Base-by-base conservation (phyloP, 2,888 invertebrate species). In the Clivina fossor region DNA sequence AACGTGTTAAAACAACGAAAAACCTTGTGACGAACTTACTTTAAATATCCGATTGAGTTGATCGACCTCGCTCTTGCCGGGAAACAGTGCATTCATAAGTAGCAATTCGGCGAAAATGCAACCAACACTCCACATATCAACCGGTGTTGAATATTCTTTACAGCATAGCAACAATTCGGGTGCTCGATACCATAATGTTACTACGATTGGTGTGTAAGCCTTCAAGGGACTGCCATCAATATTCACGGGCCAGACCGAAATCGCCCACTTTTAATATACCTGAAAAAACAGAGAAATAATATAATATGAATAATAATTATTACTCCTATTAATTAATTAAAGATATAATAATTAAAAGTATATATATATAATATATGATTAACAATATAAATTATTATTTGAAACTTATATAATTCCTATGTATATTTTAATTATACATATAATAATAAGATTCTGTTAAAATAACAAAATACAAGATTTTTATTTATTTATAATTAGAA, bases 41-140 rank as follows among this genome's bases (percentile, higher is more conserved):
- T 92, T 93, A 70, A 95, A 98, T 68, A 98, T 93, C 65, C 86
- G 80, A 72, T 96, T 93, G 2, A 99, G 75, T 70, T 99, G 93
- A 72, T 98, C 98, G 3, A 93, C 87, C 73, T 99, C 98, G 0
- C 93, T 90, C 75, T 94, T 95, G 2, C 99, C 99, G 0, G 95
- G 93, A 71, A 99, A 99, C 33, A 99, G 76, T 0, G 99, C 92
- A 68, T 93, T 91, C 91, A 96, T 93, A 22, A 90, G 84, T 16
- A 99, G 76, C 63, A 99, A 85, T 73, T 99, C 99, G 0, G 93
- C 97, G 75, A 98, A 97, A 66, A 99, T 98, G 71, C 98, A 99
- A 2, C 99, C 99, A 11, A 92, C 91, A 41, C 84, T 84, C 99
- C 99, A 99, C 78, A 99, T 85, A 73, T 99, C 99, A 55, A 99